These are phyloP conservation scores for Ceraclea dissimilis DNA, from an alignment of 2,888 invertebrate species.

Conservation along the genomic window DNA sequence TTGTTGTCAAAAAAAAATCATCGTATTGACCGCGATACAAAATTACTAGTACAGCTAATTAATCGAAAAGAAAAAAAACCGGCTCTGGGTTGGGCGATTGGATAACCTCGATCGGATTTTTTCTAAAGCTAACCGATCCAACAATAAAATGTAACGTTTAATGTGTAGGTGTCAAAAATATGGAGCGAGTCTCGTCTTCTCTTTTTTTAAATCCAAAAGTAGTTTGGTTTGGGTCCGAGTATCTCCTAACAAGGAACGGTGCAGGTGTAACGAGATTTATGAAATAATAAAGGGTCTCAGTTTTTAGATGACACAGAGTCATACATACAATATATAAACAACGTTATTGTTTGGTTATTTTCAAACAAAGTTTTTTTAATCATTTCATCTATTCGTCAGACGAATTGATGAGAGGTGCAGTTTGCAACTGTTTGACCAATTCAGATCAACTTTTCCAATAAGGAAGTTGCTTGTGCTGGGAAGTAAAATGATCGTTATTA, in stretches of 20 bases:
- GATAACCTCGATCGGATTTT: neutral
- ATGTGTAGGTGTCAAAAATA: conserved; percentile 25
- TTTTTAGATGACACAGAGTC: neutral
- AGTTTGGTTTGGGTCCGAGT: neutral
- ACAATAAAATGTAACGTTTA: conserved; percentile 25
- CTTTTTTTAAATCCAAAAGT: conserved; percentile 6
- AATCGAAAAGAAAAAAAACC: neutral
- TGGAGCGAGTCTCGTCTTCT: conserved; percentile 21
- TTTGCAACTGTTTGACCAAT: too few species aligned
- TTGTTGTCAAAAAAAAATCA: neutral
- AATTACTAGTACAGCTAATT: neutral
- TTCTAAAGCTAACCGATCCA: neutral
- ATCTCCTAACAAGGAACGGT: neutral
- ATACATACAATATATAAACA: too few species aligned
- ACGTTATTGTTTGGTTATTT: too few species aligned
- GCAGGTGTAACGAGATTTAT: conserved; percentile 5
- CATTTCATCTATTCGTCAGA: too few species aligned
- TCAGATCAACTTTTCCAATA: too few species aligned
- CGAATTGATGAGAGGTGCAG: too few species aligned
- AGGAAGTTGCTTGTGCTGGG: too few species aligned
- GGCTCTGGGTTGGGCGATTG: neutral
- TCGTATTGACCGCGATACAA: neutral
- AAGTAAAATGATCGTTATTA: too few species aligned
- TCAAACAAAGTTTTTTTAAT: too few species aligned
- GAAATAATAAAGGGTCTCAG: too few species aligned